Evolutionary conservation across 2,888 invertebrate genomes (phyloP).

Genomic region (Apamea anceps): DNA sequence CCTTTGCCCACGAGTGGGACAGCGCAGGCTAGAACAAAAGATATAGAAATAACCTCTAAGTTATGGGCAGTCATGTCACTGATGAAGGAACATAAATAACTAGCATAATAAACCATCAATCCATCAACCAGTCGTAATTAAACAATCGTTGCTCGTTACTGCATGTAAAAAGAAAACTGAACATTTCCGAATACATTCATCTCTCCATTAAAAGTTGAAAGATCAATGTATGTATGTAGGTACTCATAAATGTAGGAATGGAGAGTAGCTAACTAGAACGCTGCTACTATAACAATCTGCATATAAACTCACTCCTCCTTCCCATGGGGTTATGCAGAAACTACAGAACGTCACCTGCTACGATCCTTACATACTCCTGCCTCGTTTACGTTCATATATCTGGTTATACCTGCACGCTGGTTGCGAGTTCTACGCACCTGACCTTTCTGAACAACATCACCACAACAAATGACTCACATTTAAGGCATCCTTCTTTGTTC

Average conservation of each 20-base stretch:
- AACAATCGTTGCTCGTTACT: background rate
- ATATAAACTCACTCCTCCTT: background rate
- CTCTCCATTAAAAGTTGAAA: background rate
- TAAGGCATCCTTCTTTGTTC: conserved; percentile 50
- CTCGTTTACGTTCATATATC: no score
- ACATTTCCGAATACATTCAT: background rate
- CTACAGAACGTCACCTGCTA: no score
- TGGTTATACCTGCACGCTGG: no score
- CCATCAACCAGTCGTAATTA: background rate
- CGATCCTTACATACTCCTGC: no score
- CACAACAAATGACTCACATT: conserved; percentile 67
- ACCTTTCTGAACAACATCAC: background rate
- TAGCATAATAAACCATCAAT: background rate
- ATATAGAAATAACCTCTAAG: background rate
- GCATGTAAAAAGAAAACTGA: background rate
- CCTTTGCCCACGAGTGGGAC: background rate
- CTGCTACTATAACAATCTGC: background rate
- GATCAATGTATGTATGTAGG: background rate
- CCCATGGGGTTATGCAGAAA: background rate
- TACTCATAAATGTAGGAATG: background rate
- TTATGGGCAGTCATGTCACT: background rate
- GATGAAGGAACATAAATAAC: background rate
- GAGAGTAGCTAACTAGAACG: background rate
- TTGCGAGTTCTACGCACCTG: no score
- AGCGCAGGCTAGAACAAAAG: background rate